These are phyloP conservation scores for Lottia gigantea DNA, from an alignment of 2,888 invertebrate genomes.

Conservation along the genomic window DNA sequence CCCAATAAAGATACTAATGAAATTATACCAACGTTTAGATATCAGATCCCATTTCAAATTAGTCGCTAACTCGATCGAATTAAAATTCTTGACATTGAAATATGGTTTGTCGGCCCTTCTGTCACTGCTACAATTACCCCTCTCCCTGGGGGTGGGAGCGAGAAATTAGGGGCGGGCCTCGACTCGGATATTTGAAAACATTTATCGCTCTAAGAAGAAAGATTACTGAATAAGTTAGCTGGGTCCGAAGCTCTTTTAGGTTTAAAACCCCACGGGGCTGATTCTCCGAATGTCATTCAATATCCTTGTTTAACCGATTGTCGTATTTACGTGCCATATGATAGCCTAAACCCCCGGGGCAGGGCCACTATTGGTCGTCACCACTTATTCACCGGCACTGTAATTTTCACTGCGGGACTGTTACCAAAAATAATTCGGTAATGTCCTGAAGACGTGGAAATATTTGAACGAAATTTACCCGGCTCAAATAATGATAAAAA, in stretches of 20 bases:
- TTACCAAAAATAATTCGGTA: not conserved
- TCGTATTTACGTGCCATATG: conserved; percentile 8
- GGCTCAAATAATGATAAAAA: not conserved
- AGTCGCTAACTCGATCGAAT: conserved; percentile 7
- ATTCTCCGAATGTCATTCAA: not conserved
- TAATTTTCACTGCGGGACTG: conserved; percentile 1
- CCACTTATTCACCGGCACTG: not conserved
- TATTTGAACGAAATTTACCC: not conserved
- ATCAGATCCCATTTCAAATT: not conserved
- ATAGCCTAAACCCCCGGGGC: not conserved
- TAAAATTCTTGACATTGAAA: conserved; percentile 11
- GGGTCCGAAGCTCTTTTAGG: not conserved
- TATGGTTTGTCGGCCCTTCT: conserved; percentile 11
- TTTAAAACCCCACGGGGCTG: conserved; percentile 5
- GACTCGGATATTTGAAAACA: not conserved
- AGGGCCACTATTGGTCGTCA: not conserved
- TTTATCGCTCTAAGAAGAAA: conserved; percentile 11
- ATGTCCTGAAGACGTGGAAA: not conserved
- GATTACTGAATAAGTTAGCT: conserved; percentile 8
- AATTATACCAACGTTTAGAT: not conserved
- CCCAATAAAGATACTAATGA: not conserved
- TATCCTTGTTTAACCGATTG: not conserved
- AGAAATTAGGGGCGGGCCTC: conserved; percentile 8
- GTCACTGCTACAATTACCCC: conserved; percentile 2
- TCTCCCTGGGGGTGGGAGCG: conserved; percentile 5